Percentiles rank a stretch among this genome's conserved stretches.
Evolutionary conservation across 2,888 invertebrate genomes (phyloP).

Genomic region (Sphaeridia pumilis): DNA sequence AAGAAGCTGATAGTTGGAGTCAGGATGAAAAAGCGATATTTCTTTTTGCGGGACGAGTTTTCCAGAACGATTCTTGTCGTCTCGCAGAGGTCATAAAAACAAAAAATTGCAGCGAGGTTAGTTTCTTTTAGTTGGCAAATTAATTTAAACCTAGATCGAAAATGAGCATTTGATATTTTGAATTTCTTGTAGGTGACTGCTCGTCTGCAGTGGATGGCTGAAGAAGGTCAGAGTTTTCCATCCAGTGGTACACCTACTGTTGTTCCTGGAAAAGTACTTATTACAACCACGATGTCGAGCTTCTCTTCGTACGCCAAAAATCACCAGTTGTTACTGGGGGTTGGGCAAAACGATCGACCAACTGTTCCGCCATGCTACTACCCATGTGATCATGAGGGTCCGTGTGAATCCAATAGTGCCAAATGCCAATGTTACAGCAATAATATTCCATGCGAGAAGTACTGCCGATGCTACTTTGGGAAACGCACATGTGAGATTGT

Average conservation of each 20-base stretch:
- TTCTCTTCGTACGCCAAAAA: not conserved
- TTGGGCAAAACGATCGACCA: not conserved
- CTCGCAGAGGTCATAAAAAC: not conserved
- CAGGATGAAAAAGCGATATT: not conserved
- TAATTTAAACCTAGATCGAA: no score
- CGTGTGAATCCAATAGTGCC: no score
- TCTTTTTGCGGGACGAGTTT: not conserved
- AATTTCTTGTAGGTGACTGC: not conserved
- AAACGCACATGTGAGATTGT: not conserved
- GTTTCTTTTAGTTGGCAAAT: not conserved
- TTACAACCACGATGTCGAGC: no score
- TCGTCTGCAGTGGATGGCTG: no score
- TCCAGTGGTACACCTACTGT: no score
- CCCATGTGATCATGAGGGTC: not conserved
- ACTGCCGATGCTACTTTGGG: not conserved
- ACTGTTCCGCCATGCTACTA: slow-evolving; percentile 3
- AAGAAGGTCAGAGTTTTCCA: no score
- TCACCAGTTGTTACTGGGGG: not conserved
- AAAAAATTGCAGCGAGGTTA: slow-evolving; percentile 5
- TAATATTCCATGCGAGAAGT: slow-evolving; percentile 2
- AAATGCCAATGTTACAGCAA: not conserved
- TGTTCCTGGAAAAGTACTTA: no score
- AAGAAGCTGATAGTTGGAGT: not conserved
- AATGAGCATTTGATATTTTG: no score
- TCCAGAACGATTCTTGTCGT: not conserved